A percentile compares a stretch with the other conserved stretches of the same genome.
phyloP scores from a whole-genome alignment of 2,113 vertebrate species.

The Corythaixoides concolor region DNA sequence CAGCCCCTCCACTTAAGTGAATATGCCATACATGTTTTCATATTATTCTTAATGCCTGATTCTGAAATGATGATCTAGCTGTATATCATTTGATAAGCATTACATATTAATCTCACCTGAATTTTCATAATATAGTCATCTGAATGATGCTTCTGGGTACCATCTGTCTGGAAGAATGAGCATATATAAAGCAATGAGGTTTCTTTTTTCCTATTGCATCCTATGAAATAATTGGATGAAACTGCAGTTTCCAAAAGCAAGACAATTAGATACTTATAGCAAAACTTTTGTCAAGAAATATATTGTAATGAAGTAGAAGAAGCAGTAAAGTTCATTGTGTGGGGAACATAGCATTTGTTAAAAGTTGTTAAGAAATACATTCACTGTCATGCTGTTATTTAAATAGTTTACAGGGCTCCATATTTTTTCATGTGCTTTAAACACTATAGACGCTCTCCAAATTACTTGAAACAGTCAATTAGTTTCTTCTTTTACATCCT shows the following conservation, averaged over 20 bases:
- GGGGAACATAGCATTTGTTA: not conserved
- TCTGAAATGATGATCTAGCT: not conserved
- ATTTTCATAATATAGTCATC: not conserved
- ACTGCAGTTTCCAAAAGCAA: not conserved
- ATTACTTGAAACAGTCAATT: not conserved
- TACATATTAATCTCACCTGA: not conserved
- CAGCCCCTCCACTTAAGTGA: not conserved
- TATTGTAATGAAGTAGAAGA: not conserved
- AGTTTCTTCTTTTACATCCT: not conserved
- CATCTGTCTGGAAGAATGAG: not conserved
- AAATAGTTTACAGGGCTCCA: not conserved
- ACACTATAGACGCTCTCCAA: not conserved
- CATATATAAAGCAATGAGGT: not conserved
- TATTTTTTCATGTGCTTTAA: not conserved
- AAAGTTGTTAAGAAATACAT: not conserved
- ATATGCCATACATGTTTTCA: not conserved
- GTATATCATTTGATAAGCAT: not conserved
- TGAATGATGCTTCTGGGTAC: not conserved
- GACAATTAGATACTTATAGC: not conserved
- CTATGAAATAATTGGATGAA: not conserved
- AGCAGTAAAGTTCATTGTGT: not conserved
- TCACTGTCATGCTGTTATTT: not conserved
- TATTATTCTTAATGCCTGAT: not conserved
- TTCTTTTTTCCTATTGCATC: not conserved
- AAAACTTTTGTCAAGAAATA: not conserved